Percentiles rank a stretch among this genome's conserved stretches.
phyloP scores from a whole-genome alignment of 2,113 vertebrate genomes.

The Gymnarchus niloticus region DNA sequence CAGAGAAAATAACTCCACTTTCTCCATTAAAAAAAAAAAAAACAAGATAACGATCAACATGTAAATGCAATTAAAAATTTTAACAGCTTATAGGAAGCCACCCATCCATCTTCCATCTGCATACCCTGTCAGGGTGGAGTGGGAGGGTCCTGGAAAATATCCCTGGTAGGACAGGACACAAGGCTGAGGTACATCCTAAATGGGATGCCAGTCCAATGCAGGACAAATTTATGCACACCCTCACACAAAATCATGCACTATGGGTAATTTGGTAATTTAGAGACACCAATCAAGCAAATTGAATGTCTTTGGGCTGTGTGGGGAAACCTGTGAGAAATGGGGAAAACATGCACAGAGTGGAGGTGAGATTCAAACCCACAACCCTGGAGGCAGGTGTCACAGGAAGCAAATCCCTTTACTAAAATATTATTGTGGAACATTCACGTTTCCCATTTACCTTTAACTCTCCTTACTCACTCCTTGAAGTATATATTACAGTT shows the following conservation, averaged over 20 bases:
- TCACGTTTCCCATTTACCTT: background rate
- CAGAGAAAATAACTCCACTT: background rate
- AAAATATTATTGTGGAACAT: background rate
- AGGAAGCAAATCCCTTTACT: background rate
- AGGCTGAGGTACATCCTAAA: background rate
- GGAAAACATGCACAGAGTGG: background rate
- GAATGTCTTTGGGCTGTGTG: background rate
- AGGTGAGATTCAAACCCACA: background rate
- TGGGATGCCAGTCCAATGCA: background rate
- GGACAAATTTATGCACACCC: background rate
- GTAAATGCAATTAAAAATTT: background rate
- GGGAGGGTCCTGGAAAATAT: too few species aligned
- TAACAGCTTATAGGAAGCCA: background rate
- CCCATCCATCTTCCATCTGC: background rate
- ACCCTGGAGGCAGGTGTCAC: background rate
- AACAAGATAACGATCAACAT: background rate
- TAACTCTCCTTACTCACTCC: background rate
- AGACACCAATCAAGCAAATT: background rate
- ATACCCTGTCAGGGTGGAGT: background rate
- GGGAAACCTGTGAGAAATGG: background rate
- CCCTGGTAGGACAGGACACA: too few species aligned
- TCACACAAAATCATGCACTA: background rate
- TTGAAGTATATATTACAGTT: conserved; percentile 3
- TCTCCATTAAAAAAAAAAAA: background rate
- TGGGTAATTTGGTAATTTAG: background rate